These are phyloP conservation scores for Hoplias malabaricus DNA, from an alignment of 2,113 vertebrate genomes.

Conservation along the genomic window DNA sequence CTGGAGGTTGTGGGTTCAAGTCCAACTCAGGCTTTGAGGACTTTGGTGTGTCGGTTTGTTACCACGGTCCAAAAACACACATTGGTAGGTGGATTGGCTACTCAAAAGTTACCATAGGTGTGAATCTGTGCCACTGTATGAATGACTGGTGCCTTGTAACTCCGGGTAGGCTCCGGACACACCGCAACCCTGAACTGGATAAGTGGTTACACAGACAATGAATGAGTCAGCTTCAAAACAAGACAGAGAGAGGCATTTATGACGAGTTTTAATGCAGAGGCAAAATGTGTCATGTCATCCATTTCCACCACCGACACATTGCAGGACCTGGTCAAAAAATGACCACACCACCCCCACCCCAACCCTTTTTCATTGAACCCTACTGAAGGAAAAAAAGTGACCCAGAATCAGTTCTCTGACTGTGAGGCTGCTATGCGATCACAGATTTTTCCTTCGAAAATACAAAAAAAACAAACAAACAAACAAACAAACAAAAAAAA, in stretches of 20 bases:
- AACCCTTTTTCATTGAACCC: neutral
- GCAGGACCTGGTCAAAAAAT: conserved; percentile 11
- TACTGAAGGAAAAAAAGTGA: conserved; percentile 11
- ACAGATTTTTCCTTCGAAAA: conserved; percentile 34
- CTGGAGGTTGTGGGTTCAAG: too few species aligned
- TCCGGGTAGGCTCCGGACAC: too few species aligned
- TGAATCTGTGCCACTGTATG: too few species aligned
- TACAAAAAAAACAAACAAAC: conserved; percentile 43
- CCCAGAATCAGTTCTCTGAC: conserved; percentile 1
- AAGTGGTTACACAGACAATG: too few species aligned
- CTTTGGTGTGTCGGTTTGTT: too few species aligned
- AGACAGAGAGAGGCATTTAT: conserved; percentile 43
- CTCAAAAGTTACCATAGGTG: too few species aligned
- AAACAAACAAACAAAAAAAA: conserved; percentile 37
- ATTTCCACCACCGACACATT: conserved; percentile 49
- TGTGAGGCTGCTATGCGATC: neutral
- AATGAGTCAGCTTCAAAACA: neutral
- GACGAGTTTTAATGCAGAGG: conserved; percentile 65
- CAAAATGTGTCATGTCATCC: conserved; percentile 61
- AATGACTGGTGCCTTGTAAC: too few species aligned
- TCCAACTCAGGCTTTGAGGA: too few species aligned
- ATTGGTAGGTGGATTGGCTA: too few species aligned
- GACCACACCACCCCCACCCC: conserved; percentile 8
- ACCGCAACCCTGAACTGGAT: too few species aligned
- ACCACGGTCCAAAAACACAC: too few species aligned